These are phyloP conservation scores for Antedon mediterranea DNA, from an alignment of 53 echinoderm and acorn worm genomes.

Conservation along the genomic window DNA sequence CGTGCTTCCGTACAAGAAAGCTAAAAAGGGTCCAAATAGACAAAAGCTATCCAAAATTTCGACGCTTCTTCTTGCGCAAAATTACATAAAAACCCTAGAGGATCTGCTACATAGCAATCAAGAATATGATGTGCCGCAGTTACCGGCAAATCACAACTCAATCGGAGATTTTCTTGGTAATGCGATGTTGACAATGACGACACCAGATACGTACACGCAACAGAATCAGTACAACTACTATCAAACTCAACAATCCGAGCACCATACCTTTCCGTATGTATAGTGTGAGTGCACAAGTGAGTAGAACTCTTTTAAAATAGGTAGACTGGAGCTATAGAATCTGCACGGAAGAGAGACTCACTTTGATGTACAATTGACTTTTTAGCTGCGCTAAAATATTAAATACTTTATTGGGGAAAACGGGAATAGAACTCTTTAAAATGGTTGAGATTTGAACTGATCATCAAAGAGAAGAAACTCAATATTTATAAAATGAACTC, in stretches of 20 bases:
- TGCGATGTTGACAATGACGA: background rate
- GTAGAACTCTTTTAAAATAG: background rate
- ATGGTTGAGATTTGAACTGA: no score
- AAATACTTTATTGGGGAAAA: no score
- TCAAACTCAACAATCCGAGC: background rate
- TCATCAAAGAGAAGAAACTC: no score
- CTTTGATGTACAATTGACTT: background rate
- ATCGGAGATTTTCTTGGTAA: background rate
- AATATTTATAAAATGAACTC: no score
- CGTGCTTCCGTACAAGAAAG: slow-evolving; percentile 45
- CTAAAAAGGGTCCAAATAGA: slow-evolving; percentile 44
- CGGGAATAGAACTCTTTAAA: no score
- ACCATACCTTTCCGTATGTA: background rate
- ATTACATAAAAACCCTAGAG: slow-evolving; percentile 67
- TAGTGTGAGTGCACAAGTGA: background rate
- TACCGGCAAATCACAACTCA: background rate
- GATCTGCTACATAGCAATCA: slow-evolving; percentile 46
- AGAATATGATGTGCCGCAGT: slow-evolving; percentile 3
- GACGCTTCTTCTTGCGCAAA: slow-evolving; percentile 79
- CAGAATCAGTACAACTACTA: background rate
- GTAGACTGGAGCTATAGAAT: background rate
- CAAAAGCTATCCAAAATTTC: slow-evolving; percentile 79
- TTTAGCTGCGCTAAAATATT: background rate
- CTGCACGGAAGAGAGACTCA: background rate
- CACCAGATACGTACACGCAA: background rate